phyloP scores from a whole-genome alignment of 2,888 invertebrate species.

The Sabellastarte sp. region DNA sequence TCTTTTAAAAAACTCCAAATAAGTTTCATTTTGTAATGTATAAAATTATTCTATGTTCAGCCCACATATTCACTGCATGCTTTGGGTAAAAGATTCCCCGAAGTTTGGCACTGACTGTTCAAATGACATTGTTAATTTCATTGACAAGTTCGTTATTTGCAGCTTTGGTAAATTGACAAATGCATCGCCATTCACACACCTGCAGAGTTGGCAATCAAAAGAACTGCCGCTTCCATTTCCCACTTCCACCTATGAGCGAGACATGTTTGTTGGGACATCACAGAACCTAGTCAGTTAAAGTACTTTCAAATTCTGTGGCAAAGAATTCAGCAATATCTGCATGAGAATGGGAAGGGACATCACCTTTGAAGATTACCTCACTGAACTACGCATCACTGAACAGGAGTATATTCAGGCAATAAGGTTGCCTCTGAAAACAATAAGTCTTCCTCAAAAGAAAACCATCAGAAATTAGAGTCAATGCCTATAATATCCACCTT shows the following conservation, averaged over 20 bases:
- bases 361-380: too few species aligned
- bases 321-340: too few species aligned
- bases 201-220: not conserved
- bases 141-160: not conserved
- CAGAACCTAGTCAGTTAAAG: too few species aligned
- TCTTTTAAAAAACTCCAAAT: too few species aligned
- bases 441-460: not conserved
- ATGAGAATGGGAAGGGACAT: too few species aligned
- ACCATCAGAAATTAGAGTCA: not conserved
- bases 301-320: too few species aligned
- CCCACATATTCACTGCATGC: not conserved
- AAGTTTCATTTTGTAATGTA: too few species aligned
- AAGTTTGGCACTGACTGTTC: not conserved
- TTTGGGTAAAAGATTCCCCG: not conserved
- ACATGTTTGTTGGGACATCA: not conserved
- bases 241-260: not conserved
- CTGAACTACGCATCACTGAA: not conserved
- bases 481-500: not conserved
- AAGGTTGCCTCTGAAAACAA: not conserved
- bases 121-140: not conserved
- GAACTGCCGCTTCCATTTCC: not conserved
- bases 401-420: not conserved
- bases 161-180: not conserved
- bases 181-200: not conserved
- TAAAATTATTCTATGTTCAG: too few species aligned